These are phyloP conservation scores for Rhynchotus rufescens DNA, from an alignment of 2,797 vertebrate genomes.

Conservation along the genomic window DNA sequence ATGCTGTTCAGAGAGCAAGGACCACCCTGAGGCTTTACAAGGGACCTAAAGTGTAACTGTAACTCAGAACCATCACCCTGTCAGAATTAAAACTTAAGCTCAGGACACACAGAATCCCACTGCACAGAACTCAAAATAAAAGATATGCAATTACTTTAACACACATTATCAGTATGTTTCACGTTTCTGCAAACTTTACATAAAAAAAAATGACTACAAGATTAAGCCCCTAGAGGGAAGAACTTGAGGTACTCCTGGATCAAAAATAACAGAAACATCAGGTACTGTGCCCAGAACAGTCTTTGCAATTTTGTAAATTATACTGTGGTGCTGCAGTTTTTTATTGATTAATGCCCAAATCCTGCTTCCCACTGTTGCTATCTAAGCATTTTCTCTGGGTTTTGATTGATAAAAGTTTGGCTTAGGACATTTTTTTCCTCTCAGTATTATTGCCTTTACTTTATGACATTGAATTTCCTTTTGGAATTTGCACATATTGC, in stretches of 20 bases:
- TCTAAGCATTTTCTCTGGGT: neutral
- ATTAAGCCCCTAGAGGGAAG: neutral
- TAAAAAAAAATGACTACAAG: neutral
- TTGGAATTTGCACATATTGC: neutral
- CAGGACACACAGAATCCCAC: neutral
- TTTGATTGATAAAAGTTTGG: conserved; percentile 10
- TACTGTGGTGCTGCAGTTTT: neutral
- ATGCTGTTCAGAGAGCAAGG: neutral
- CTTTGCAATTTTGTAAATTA: conserved; percentile 11
- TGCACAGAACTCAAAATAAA: neutral
- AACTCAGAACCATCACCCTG: neutral
- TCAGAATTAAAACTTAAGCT: neutral
- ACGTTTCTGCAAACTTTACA: neutral
- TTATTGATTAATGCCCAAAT: neutral
- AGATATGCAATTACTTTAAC: neutral
- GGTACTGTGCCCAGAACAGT: neutral
- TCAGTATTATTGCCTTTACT: neutral
- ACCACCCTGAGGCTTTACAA: neutral
- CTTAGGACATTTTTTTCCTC: neutral
- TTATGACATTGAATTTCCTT: neutral
- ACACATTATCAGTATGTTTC: neutral
- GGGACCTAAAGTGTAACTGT: neutral
- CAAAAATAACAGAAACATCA: neutral
- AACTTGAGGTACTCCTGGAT: neutral
- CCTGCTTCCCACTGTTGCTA: neutral